phyloP scores from a whole-genome alignment of 2,888 invertebrate genomes.

The Polylopha cassiicola region DNA sequence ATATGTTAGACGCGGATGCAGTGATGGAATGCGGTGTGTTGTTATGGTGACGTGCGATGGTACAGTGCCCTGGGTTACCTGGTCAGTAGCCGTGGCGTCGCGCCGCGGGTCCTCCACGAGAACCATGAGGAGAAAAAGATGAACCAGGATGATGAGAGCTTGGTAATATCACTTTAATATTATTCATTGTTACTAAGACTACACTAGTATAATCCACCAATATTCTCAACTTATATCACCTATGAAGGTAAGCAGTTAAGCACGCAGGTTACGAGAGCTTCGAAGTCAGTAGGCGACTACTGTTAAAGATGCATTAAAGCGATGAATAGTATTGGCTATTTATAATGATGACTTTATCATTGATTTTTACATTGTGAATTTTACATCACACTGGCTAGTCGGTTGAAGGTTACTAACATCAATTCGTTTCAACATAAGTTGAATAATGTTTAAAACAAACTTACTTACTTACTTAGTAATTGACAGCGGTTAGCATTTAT shows the following conservation, averaged over 20 bases:
- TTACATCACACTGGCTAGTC: slow-evolving; percentile 34
- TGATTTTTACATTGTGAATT: slow-evolving; percentile 38
- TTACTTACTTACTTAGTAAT: no score
- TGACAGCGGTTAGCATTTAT: no score
- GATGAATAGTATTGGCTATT: slow-evolving; percentile 45
- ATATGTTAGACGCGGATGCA: slow-evolving; percentile 76
- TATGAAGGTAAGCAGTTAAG: no score
- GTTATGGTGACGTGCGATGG: slow-evolving; percentile 69
- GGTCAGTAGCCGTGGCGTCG: slow-evolving; percentile 51
- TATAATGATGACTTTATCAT: slow-evolving; percentile 60
- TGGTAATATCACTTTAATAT: slow-evolving; percentile 77
- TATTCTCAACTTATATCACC: no score
- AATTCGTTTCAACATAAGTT: slow-evolving; percentile 2
- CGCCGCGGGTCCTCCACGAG: slow-evolving; percentile 61
- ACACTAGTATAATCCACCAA: no score
- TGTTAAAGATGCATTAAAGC: slow-evolving; percentile 5
- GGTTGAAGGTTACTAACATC: slow-evolving; percentile 38
- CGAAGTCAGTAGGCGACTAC: slow-evolving; percentile 9
- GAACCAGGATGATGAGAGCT: slow-evolving; percentile 84
- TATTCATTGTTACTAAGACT: slow-evolving; percentile 17
- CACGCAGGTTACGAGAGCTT: slow-evolving; percentile 13
- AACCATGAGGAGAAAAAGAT: slow-evolving; percentile 84
- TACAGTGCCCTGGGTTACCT: slow-evolving; percentile 59
- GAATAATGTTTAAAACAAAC: no score
- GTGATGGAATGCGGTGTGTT: slow-evolving; percentile 75